Evolutionary conservation across 1,140 invertebrate species (phyloP).

Genomic region (Leptinotarsa undecemlineata): DNA sequence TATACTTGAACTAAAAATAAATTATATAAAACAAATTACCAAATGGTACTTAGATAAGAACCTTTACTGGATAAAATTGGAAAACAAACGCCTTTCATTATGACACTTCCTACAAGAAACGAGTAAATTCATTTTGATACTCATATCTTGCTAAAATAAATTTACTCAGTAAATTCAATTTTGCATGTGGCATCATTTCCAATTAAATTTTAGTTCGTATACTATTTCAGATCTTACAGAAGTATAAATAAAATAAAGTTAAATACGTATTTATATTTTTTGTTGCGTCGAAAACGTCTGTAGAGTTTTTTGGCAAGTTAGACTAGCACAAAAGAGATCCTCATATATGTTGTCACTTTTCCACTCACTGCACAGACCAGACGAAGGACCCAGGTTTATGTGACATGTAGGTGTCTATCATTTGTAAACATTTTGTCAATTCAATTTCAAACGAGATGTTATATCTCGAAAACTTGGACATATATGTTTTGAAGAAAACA

Average conservation of each 20-base stretch:
- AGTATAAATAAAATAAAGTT: conserved; percentile 4
- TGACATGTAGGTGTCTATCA: too few species aligned
- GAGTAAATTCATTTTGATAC: not conserved
- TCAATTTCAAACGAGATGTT: too few species aligned
- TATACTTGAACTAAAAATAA: not conserved
- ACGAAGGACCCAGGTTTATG: not conserved
- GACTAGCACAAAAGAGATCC: conserved; percentile 45
- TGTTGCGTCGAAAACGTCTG: conserved; percentile 17
- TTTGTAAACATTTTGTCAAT: too few species aligned
- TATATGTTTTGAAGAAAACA: too few species aligned
- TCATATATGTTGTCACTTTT: conserved; percentile 25
- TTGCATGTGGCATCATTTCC: too few species aligned
- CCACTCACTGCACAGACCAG: conserved; percentile 23
- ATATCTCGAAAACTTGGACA: too few species aligned
- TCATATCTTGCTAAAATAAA: not conserved
- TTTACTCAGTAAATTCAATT: too few species aligned
- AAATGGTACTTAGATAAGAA: too few species aligned
- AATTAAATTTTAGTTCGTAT: conserved; percentile 16
- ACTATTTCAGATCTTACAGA: conserved; percentile 16
- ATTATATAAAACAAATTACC: too few species aligned
- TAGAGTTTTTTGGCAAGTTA: conserved; percentile 36
- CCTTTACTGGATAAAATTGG: not conserved
- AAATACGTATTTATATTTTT: conserved; percentile 8
- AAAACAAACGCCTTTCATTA: not conserved
- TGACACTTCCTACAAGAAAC: not conserved